Conservation (phyloP, 2,797 vertebrate genomes). For the Valencia hispanica region DNA sequence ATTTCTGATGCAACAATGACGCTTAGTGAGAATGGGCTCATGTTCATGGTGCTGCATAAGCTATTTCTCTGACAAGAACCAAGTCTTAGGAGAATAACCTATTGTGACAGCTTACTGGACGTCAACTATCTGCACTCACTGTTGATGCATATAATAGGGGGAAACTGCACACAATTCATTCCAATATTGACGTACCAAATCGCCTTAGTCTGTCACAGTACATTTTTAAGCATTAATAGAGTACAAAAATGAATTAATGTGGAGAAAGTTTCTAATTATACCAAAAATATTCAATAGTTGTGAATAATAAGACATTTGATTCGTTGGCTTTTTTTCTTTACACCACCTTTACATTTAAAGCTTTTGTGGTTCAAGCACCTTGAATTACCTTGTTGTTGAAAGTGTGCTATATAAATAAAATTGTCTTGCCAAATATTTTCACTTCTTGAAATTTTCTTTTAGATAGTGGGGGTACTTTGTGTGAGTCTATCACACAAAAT, state of each 20-base stretch:
- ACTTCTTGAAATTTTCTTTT: background rate
- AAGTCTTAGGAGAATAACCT: conserved; percentile 13
- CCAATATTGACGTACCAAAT: background rate
- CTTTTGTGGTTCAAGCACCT: background rate
- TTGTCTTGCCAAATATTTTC: background rate
- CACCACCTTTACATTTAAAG: background rate
- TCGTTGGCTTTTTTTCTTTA: background rate
- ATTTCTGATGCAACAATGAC: conserved; percentile 49
- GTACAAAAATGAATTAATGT: background rate
- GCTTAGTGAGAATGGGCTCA: conserved; percentile 36
- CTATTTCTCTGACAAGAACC: conserved; percentile 26
- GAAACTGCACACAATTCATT: background rate
- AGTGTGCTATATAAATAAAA: no score
- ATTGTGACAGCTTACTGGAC: conserved; percentile 21
- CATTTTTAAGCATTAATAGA: background rate
- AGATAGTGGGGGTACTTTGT: background rate
- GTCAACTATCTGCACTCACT: conserved; percentile 14
- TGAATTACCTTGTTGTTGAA: background rate
- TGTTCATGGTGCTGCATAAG: conserved; percentile 30
- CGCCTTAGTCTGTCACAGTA: background rate
- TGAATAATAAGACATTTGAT: background rate
- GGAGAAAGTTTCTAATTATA: background rate
- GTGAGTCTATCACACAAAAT: background rate
- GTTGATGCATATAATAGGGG: background rate
- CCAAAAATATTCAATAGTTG: background rate